phyloP scores from a whole-genome alignment of 2,888 invertebrate genomes.

The Nasonovia ribisnigri region DNA sequence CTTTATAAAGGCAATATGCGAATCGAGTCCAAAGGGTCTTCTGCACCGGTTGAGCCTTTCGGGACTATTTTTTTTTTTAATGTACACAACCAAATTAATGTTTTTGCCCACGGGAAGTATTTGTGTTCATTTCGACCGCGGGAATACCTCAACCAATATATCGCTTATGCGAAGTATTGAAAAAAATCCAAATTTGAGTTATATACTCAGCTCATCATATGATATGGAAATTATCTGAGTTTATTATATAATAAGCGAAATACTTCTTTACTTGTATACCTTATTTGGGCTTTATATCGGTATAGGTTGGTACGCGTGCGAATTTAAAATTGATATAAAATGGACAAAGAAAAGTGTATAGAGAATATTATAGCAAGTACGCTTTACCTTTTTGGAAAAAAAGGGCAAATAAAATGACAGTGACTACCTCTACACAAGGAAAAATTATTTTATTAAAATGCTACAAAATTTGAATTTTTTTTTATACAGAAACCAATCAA shows the following conservation, averaged over 20 bases:
- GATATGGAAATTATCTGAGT: not conserved
- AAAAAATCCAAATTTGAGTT: conserved; percentile 2
- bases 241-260: too few species aligned
- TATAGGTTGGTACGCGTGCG: not conserved
- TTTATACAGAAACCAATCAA: not conserved
- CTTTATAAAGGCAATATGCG: conserved; percentile 65
- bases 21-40: conserved; percentile 65
- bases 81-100: conserved; percentile 63
- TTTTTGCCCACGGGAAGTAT: conserved; percentile 53
- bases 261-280: too few species aligned
- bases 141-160: conserved; percentile 24
- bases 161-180: not conserved
- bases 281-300: not conserved
- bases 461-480: not conserved
- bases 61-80: conserved; percentile 57
- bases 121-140: conserved; percentile 50
- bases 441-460: not conserved
- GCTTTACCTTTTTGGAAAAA: not conserved
- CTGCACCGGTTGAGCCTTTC: conserved; percentile 65
- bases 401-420: not conserved
- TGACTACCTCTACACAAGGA: not conserved
- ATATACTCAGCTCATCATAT: not conserved
- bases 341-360: not conserved
- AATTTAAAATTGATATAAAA: not conserved
- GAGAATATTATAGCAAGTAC: not conserved